These are phyloP conservation scores for Rhopalosiphum padi DNA, from an alignment of 1,140 invertebrate species.

Conservation along the genomic window DNA sequence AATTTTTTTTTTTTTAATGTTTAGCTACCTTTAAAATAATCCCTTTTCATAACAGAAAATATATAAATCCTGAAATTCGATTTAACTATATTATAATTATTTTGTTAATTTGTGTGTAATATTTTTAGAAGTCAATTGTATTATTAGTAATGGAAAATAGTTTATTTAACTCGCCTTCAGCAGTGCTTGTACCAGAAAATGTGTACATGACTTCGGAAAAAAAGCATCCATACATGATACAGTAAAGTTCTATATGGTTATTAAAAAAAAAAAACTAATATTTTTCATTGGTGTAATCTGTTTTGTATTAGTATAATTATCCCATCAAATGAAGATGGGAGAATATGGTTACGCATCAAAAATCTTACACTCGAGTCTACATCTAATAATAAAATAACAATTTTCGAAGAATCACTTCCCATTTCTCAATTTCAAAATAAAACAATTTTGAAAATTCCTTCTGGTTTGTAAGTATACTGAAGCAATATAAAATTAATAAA, in stretches of 20 bases:
- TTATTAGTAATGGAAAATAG: slow-evolving; percentile 14
- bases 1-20: background rate
- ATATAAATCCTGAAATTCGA: background rate
- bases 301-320: background rate
- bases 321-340: background rate
- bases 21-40: background rate
- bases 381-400: background rate
- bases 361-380: background rate
- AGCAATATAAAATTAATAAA: background rate
- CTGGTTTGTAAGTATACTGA: background rate
- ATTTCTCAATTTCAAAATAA: background rate
- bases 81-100: background rate
- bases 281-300: background rate
- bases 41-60: background rate
- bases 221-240: background rate
- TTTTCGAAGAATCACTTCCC: background rate
- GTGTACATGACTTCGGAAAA: background rate
- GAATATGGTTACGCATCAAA: background rate
- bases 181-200: background rate
- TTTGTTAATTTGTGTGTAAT: background rate
- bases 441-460: background rate
- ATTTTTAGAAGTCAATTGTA: slow-evolving; percentile 19
- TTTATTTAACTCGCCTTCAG: background rate
- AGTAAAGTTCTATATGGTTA: background rate
- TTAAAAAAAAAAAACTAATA: background rate